Evolutionary conservation across 2,888 invertebrate genomes (phyloP), one percentile per base, ranked within the genome.

Genomic region (Abrostola triplasia): DNA sequence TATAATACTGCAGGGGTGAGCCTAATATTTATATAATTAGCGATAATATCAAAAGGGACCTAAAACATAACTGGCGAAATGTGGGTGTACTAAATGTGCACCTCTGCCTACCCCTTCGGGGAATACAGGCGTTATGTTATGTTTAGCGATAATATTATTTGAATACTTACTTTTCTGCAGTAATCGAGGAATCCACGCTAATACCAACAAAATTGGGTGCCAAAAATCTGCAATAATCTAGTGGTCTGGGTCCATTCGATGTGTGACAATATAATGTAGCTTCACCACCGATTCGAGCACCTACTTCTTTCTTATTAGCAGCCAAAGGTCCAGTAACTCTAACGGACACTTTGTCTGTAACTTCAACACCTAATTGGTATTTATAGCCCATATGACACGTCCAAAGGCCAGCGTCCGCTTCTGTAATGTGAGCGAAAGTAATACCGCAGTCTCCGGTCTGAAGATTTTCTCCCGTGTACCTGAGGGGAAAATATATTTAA

Each of bases 161-260:
- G 24, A 24, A 24, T 41, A 88, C 91, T 90, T 82, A 95, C 95
- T 87, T 90, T 0, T 90, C 84, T 37, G 79, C 67, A 0, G 89
- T 91, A 5, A 95, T 81, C 2, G 88, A 75, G 5, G 91, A 85
- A 80, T 94, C 92, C 0, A 95, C 71, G 56, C 84, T 89, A 42
- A 95, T 87, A 0, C 95, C 95, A 24, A 90, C 56, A 42, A 74
- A 85, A 36, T 61, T 81, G 0, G 95, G 95, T 5, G 90, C 75
- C 42, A 92, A 77, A 72, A 95, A 95, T 70, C 95, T 84, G 67
- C 95, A 95, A 69, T 95, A 95, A 9, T 92, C 88, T 54, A 95
- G 74, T 0, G 94, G 90, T 24, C 87, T 83, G 9, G 84, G 87
- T 0, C 89, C 89, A 73, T 92, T 93, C 0, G 94, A 87, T 0